Percentiles rank a stretch among this genome's conserved stretches.
Evolutionary conservation across 2,797 vertebrate genomes (phyloP).

Genomic region (Alca torda): DNA sequence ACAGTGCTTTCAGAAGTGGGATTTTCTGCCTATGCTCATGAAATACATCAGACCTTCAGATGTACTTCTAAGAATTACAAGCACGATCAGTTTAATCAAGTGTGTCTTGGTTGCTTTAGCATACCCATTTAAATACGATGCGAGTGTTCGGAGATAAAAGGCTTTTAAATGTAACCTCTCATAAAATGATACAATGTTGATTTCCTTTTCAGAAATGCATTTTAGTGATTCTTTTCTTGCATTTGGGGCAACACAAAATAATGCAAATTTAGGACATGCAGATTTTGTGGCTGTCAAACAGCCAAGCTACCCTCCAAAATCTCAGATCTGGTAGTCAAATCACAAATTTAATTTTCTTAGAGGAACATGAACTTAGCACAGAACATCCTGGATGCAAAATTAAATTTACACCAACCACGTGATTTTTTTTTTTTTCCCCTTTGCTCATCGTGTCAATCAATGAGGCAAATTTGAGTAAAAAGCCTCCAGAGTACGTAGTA

Average conservation of each 20-base stretch:
- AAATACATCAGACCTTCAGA: conserved; percentile 13
- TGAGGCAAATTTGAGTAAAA: not conserved
- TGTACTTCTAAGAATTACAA: conserved; percentile 6
- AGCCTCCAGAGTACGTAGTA: fast-evolving
- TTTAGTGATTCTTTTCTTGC: not conserved
- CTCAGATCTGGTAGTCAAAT: not conserved
- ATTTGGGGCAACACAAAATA: not conserved
- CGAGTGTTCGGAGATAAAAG: not conserved
- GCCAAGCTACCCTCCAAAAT: not conserved
- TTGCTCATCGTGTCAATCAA: not conserved
- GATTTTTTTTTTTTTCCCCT: not conserved
- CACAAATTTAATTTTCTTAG: not conserved
- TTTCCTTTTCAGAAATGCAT: not conserved
- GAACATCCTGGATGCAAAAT: not conserved
- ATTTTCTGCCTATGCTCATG: conserved; percentile 34
- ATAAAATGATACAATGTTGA: not conserved
- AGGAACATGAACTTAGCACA: not conserved
- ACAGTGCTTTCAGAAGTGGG: not conserved
- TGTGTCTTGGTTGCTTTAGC: not conserved
- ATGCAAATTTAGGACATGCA: not conserved
- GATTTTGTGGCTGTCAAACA: not conserved
- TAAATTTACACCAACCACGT: fast-evolving
- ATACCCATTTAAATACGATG: not conserved
- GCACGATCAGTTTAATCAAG: conserved; percentile 2
- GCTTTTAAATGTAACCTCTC: conserved; percentile 7